Evolutionary conservation across 2,797 vertebrate species (phyloP).

Genomic region (Myotis vivesi): DNA sequence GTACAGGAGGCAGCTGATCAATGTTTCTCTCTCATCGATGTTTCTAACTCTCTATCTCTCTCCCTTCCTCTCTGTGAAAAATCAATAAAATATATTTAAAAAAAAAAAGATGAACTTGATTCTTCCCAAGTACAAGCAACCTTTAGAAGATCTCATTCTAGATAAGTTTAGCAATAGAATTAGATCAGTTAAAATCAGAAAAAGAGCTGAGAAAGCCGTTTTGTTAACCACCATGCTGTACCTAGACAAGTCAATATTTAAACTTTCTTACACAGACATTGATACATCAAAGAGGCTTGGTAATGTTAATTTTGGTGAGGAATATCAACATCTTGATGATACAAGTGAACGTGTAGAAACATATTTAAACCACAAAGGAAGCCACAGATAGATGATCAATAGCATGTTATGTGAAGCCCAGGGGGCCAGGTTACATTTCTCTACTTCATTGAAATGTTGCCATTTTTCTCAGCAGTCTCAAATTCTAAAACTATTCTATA

Average conservation of each 20-base stretch:
- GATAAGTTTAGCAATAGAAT: constrained; percentile 35
- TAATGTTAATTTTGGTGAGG: neutral
- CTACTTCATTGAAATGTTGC: neutral
- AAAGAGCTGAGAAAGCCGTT: neutral
- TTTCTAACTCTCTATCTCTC: too few species aligned
- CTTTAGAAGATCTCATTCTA: constrained; percentile 53
- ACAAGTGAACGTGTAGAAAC: neutral
- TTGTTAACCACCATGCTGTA: neutral
- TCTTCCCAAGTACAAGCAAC: constrained; percentile 43
- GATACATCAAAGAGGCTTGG: neutral
- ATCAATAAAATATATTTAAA: too few species aligned
- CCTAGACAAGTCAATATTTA: constrained; percentile 35
- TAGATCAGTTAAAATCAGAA: neutral
- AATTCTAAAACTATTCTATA: neutral
- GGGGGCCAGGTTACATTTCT: neutral
- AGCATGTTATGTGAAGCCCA: neutral
- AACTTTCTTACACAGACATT: neutral
- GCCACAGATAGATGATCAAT: neutral
- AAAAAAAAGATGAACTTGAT: constrained; percentile 33
- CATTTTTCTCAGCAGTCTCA: neutral
- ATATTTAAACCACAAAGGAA: neutral
- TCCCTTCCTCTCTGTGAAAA: too few species aligned
- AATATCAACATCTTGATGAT: neutral
- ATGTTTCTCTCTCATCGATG: too few species aligned
- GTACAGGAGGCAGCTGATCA: too few species aligned